phyloP scores from a whole-genome alignment of 2,113 vertebrate genomes.

The Zingel zingel region DNA sequence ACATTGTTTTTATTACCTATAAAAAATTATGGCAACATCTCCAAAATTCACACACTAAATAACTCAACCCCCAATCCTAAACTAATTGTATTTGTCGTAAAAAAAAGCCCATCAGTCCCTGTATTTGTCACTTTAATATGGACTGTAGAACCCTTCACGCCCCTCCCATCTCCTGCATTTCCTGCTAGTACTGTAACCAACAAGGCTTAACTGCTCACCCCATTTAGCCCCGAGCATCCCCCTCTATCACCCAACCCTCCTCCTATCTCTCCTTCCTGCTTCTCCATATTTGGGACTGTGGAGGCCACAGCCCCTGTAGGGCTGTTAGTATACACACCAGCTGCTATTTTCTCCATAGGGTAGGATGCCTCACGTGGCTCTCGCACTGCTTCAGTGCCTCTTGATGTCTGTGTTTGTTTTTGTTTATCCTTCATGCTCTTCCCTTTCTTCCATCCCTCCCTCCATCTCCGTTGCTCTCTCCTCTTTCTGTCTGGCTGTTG shows the following conservation, averaged over 20 bases:
- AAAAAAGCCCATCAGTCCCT: background rate
- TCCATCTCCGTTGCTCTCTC: conserved; percentile 33
- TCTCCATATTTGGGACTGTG: conserved; percentile 56
- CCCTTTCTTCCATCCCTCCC: conserved; percentile 5
- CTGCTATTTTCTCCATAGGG: conserved; percentile 76
- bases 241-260: conserved; percentile 55
- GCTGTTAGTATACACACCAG: conserved; percentile 77
- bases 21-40: background rate
- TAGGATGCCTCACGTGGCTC: conserved; percentile 72
- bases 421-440: conserved; percentile 61
- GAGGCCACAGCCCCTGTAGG: conserved; percentile 70
- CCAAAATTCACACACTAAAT: background rate
- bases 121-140: conserved; percentile 30
- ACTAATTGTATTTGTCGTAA: background rate
- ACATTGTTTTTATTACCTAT: background rate
- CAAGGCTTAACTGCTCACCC: conserved; percentile 73
- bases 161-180: conserved; percentile 31
- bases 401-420: conserved; percentile 80
- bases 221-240: conserved; percentile 65
- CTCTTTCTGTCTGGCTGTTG: conserved; percentile 55
- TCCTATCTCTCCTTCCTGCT: conserved; percentile 57
- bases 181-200: conserved; percentile 71
- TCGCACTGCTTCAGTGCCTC: conserved; percentile 71
- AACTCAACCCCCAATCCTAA: background rate
- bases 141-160: background rate